Evolutionary conservation across 2,888 invertebrate genomes (phyloP), one percentile per base, ranked within the genome.

Genomic region (Drosophila mercatorum): DNA sequence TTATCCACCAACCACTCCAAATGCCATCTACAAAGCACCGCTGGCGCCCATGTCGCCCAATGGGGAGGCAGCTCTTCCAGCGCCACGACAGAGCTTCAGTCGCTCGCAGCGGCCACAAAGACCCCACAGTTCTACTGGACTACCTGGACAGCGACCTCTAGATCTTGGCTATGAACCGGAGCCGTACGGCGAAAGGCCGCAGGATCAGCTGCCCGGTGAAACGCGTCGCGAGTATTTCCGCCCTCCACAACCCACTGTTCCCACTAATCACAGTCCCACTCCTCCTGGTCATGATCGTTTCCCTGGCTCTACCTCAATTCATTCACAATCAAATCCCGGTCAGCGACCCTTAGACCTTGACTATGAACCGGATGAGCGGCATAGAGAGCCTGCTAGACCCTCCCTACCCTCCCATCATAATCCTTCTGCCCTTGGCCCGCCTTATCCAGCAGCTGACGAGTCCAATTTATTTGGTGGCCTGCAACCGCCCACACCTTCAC

Each of bases 1-100:
- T 78, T 91, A 91, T 91, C 74, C 71, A 46, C 71, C 58, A 22
- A 65, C 80, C 38, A 56, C 49, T 53, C 57, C 72, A 49, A 66
- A 72, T 66, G 68, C 66, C 58, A 65, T 76, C 49, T 87, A 81
- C 79, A 78, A 78, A 40, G 68, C 85, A 43, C 90, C 91, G n/a
- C 67, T 92, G 73, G 91, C 91, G 34, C 87, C 92, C 34, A 80
- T 91, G 70, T 49, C 75, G 47, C 69, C 76, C 31, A 44, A 73
- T 4, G 72, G 87, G 11, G 89, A 89, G n/a, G 76, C 89, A 44
- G 47, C 62, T 26, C 44, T 34, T 14, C 43, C 49, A 26, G 53
- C 63, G 41, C 43, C 74, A 5, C 89, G 90, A 26, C 80, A 83
- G 52, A 83, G 87, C 60, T 75, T 72, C 34, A 83, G 88, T 60